Conservation (phyloP, 2,113 vertebrate genomes). For the Plecturocebus donacophilus region DNA sequence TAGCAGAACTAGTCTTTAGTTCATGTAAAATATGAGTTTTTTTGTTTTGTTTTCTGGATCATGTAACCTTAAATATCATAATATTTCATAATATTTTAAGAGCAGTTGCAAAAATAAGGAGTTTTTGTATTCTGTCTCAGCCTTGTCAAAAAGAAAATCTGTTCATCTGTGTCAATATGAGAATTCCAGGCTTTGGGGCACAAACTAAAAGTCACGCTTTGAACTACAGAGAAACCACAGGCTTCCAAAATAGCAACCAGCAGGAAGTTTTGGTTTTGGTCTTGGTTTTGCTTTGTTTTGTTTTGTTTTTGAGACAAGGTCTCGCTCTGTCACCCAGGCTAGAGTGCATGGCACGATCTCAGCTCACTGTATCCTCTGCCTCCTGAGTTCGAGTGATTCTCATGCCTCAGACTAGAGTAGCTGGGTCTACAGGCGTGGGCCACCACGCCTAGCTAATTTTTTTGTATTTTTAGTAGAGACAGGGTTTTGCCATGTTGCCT, state of each 20-base stretch:
- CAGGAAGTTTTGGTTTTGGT: not conserved
- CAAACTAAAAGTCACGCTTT: constrained; percentile 13
- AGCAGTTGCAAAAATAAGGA: constrained; percentile 25
- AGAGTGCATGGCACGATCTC: too few species aligned
- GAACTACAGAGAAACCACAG: constrained; percentile 51
- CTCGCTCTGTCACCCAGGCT: too few species aligned
- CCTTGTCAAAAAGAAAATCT: constrained; percentile 35
- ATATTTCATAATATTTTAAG: not conserved
- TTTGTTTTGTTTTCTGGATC: constrained; percentile 17
- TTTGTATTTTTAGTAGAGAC: too few species aligned
- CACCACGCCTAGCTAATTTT: too few species aligned
- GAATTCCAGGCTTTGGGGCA: constrained; percentile 18
- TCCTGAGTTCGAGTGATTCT: too few species aligned
- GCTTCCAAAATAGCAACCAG: constrained; percentile 24
- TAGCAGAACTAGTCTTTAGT: constrained; percentile 38
- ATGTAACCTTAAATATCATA: not conserved
- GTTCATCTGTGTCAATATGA: not conserved
- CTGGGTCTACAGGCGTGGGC: too few species aligned
- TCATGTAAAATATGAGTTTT: constrained; percentile 35
- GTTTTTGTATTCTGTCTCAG: constrained; percentile 22
- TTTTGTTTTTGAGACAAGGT: too few species aligned
- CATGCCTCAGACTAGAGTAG: too few species aligned
- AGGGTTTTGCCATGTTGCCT: too few species aligned
- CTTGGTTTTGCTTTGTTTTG: not conserved
- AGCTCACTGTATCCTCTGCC: too few species aligned